Evolutionary conservation across 2,888 invertebrate genomes (phyloP), one percentile per base, ranked within the genome.

Genomic region (Latrodectus hesperus): DNA sequence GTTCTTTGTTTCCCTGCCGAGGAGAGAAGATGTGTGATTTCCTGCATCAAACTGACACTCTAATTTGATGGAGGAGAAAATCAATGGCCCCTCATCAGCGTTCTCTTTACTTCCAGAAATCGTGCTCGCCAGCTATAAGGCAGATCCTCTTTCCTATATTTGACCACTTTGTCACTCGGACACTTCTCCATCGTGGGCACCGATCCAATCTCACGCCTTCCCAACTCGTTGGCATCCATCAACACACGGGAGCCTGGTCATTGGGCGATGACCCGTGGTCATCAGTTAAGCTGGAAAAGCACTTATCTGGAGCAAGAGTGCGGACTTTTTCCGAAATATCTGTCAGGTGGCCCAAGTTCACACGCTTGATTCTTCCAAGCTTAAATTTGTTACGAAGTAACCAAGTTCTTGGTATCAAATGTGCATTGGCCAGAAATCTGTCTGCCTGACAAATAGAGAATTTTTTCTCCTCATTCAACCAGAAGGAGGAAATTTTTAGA

Each of bases 201-300:
- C 73, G 26, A 81, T 81, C 81, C 81, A 81, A 81, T 81, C 74
- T 82, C 83, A 76, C 83, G 83, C 83, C 83, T 84, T 78, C 78
- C 67, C 84, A 84, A 72, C 84, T 75, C 72, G 65, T 75, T 55
- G 77, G 77, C 78, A 84, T 84, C 84, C 77, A 78, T 84, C 84
- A 84, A 53, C 52, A 16, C 64, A 16, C n/a, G 75, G 75, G 82
- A 52, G 26, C n/a, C 22, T 22, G 74, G n/a, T 75, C 76, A 77
- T 76, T 64, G 60, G 70, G 55, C 52, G 77, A 77, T 72, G 84
- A 84, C 84, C 77, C 12, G 26, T 65, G 84, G 84, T 84, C 84
- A 78, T 84, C 84, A 72, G 77, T 82, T 82, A 74, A 73, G 51
- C 64, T 38, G 38, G 4, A 16, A 22, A 53, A 73, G 52, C 51